Base-by-base conservation (phyloP, 2,113 vertebrate species). In the Chamaea fasciata region DNA sequence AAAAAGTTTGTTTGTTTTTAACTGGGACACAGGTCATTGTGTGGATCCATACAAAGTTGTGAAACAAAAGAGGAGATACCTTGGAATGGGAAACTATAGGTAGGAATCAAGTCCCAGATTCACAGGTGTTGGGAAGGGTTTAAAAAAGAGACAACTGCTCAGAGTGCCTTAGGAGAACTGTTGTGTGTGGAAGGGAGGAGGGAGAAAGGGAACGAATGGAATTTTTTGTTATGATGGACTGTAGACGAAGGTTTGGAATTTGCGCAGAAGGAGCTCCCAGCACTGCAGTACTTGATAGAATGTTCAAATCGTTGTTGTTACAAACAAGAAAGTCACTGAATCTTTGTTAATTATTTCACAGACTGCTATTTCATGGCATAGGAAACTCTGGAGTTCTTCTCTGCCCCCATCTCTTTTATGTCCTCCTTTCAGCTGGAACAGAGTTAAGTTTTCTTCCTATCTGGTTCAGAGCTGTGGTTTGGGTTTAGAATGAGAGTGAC, bases 351-450 rank as follows among this genome's bases (percentile, higher is more conserved):
- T 35, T 33, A 23, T 69, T 89, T 86, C 63, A 73, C 27, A 87
- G 68, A 4, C 10, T 39, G 59, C 18, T n/a, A 0, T 31, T 57
- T 15, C 0, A 10, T 19, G 20, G 21, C 28, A 7, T 12, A 68
- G 14, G 56, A 85, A 49, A 23, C 18, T 30, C 10, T 6, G 22
- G 30, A 18, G 17, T 59, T 60, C 44, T 22, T 42, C 52, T 62
- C 14, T 86, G 62, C 37, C 24, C 5, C 13, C 7, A 22, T 69
- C 6, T 68, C 37, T 46, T 60, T 53, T 39, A 39, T 39, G 73
- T 77, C 27, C 18, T 53, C 2, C 0, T 31, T 52, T 33, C 53
- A 60, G 33, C 28, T 69, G 39, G 39, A 35, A 11, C 19, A 13
- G 15, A 42, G 60, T 57, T 49, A 6, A 11, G 16, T 60, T 60